phyloP scores from a whole-genome alignment of 2,888 invertebrate species.

The Exephanes ischioxanthus region DNA sequence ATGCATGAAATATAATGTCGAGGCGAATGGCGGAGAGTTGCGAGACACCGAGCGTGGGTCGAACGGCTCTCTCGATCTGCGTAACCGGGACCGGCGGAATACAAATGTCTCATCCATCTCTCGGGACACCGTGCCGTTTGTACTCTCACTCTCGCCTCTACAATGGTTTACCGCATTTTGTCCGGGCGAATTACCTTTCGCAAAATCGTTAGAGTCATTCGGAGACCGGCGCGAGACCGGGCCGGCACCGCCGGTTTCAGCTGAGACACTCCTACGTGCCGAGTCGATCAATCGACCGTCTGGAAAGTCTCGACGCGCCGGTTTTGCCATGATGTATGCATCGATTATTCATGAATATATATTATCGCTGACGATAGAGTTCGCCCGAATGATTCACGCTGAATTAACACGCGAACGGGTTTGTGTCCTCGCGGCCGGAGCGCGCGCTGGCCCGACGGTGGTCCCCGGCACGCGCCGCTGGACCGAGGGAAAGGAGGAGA shows the following conservation, averaged over 20 bases:
- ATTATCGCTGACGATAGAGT: slow-evolving; percentile 46
- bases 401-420: slow-evolving; percentile 71
- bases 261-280: slow-evolving; percentile 42
- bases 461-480: slow-evolving; percentile 65
- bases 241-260: too few species aligned
- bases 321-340: slow-evolving; percentile 60
- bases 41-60: slow-evolving; percentile 53
- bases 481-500: slow-evolving; percentile 49
- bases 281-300: slow-evolving; percentile 49
- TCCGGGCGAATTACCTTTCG: slow-evolving; percentile 58
- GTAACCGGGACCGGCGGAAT: slow-evolving; percentile 12
- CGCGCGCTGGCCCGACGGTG: slow-evolving; percentile 27
- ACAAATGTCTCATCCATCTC: slow-evolving; percentile 55
- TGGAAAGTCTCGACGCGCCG: slow-evolving; percentile 54
- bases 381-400: slow-evolving; percentile 68
- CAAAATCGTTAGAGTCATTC: slow-evolving; percentile 53
- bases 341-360: slow-evolving; percentile 70
- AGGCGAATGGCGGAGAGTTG: slow-evolving; percentile 54
- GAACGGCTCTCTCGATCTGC: slow-evolving; percentile 28
- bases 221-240: slow-evolving; percentile 25
- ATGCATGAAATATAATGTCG: slow-evolving; percentile 39
- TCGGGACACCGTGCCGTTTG: slow-evolving; percentile 55
- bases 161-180: slow-evolving; percentile 54
- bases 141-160: slow-evolving; percentile 26
- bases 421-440: slow-evolving; percentile 43